phyloP scores from a whole-genome alignment of 1,140 invertebrate species.

The Eueides isabella region DNA sequence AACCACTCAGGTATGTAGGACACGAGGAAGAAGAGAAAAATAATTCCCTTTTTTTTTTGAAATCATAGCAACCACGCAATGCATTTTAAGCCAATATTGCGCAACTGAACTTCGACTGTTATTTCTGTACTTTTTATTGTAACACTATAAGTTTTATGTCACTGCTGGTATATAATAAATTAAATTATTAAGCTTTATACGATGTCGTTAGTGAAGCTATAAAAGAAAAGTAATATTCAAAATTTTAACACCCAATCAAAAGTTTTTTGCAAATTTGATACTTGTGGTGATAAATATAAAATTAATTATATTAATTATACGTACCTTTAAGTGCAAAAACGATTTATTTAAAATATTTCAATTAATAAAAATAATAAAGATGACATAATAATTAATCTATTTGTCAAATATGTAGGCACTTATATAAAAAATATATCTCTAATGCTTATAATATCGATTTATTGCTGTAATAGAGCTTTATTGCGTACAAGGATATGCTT shows the following conservation, averaged over 20 bases:
- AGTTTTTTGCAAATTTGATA: neutral
- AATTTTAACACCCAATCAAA: slow-evolving; percentile 4
- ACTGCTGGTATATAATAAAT: neutral
- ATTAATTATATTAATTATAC: no score
- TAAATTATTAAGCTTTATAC: slow-evolving; percentile 1
- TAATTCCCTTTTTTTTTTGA: neutral
- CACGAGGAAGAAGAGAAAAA: no score
- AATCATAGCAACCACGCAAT: neutral
- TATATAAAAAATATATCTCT: no score
- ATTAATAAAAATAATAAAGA: no score
- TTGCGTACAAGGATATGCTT: slow-evolving; percentile 11
- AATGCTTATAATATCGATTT: neutral
- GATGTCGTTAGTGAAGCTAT: neutral
- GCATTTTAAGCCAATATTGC: neutral
- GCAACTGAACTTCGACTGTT: neutral
- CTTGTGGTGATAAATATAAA: neutral
- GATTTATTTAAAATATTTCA: no score
- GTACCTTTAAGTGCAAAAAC: no score
- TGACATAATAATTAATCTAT: no score
- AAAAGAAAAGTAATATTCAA: slow-evolving; percentile 1
- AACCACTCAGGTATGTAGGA: no score
- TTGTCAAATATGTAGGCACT: no score
- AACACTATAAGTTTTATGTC: neutral
- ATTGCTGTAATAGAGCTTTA: neutral
- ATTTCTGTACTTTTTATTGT: neutral